Evolutionary conservation across 2,113 vertebrate genomes (phyloP), one percentile per base, ranked within the genome.

Genomic region (Aramus guarauna): DNA sequence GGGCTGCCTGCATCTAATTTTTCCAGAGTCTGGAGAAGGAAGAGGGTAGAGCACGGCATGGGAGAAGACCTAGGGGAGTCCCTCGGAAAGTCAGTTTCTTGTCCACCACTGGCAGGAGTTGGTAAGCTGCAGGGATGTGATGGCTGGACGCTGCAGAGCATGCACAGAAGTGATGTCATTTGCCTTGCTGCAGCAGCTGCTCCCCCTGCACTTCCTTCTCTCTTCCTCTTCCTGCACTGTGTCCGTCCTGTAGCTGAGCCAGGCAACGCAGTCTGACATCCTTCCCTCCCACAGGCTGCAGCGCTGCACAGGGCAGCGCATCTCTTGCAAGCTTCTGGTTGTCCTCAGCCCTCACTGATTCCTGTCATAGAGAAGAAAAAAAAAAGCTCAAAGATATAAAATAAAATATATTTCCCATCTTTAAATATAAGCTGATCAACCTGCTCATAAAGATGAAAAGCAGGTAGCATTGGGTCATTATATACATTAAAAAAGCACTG

Each of bases 391-490:
- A 72, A 66, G 15, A 7, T 21, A 37, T 16, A 66, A 66, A 74
- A 76, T 5, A 59, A 60, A 86, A 73, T 3, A 1, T 26, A 50
- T 41, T 64, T 85, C 4, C 47, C 19, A 58, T 30, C 30, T 80
- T 72, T 45, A 73, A 75, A 82, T 72, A 43, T 5, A 68, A 55
- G 50, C 15, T 5, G 5, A 59, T 56, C 2, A 0, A 2, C 24
- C 18, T 58, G 14, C 39, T 69, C 69, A 23, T 32, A 58, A 62
- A 50, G 37, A 29, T 75, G 62, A 55, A 85, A 76, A 85, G 26
- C 47, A 45, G 13, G 36, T 52, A 68, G 37, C 7, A 17, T 10
- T 0, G 0, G 48, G 27, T 48, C 20, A 30, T 52, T 60, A 8
- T 29, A 55, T 36, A 37, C 17, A 20, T 39, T 9, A 18, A 24